Evolutionary conservation across 2,797 vertebrate species (phyloP).

Genomic region (Sphenodon punctatus): DNA sequence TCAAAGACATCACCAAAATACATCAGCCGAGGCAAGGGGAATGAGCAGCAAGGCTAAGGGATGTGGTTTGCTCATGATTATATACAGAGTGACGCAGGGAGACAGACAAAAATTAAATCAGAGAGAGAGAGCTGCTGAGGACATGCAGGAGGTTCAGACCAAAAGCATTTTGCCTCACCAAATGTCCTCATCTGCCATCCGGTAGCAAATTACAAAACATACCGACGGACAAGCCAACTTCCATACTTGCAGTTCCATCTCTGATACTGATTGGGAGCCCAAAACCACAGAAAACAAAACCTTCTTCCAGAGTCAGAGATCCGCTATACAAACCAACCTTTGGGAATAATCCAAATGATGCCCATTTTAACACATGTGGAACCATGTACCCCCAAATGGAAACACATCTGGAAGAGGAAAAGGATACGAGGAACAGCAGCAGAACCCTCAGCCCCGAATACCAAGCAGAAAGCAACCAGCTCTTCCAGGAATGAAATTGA

Average conservation of each 20-base stretch:
- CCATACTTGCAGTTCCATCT: background rate
- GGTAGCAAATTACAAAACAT: slow-evolving; percentile 28
- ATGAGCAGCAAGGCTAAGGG: background rate
- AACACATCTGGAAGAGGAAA: background rate
- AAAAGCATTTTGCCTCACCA: accelerated
- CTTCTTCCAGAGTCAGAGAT: background rate
- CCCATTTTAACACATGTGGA: accelerated
- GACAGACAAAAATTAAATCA: background rate
- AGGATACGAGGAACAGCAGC: background rate
- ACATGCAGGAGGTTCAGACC: background rate
- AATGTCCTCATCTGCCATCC: background rate
- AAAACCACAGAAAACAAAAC: slow-evolving; percentile 21
- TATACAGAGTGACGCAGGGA: accelerated
- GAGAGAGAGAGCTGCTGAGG: background rate
- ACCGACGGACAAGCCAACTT: background rate
- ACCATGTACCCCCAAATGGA: background rate
- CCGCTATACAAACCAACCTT: background rate
- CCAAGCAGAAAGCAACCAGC: background rate
- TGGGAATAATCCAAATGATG: too few relatives aligned
- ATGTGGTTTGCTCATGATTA: background rate
- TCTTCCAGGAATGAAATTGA: background rate
- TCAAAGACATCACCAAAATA: background rate
- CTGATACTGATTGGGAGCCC: background rate
- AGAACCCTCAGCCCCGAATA: background rate
- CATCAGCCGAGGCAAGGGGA: background rate